phyloP scores from a whole-genome alignment of 2,888 invertebrate species.

The Hyppa rectilinea region DNA sequence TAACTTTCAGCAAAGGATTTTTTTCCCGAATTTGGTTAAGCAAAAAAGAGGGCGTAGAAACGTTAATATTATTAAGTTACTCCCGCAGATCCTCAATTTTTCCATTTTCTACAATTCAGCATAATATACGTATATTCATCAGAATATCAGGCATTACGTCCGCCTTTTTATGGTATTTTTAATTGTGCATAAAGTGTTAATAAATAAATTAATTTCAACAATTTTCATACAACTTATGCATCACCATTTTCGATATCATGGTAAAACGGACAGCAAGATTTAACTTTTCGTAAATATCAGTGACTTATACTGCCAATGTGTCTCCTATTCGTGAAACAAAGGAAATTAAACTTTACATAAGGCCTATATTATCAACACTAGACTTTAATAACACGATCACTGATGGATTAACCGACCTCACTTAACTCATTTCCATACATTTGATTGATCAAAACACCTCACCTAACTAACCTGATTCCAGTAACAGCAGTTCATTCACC shows the following conservation, averaged over 20 bases:
- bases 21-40: not conserved
- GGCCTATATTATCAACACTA: not conserved
- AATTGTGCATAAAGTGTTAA: no score
- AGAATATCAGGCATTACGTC: no score
- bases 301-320: no score
- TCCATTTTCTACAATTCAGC: no score
- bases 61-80: not conserved
- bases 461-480: constrained; percentile 14
- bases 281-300: not conserved
- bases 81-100: no score
- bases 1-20: not conserved
- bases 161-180: no score
- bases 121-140: no score
- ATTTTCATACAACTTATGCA: no score
- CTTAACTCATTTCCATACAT: constrained; percentile 12
- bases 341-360: not conserved
- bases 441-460: constrained; percentile 13
- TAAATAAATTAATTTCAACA: no score
- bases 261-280: not conserved
- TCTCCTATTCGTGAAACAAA: not conserved
- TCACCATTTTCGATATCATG: no score
- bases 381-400: constrained; percentile 3
- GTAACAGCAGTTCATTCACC: constrained; percentile 39
- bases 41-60: not conserved
- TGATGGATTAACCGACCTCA: not conserved